phyloP scores from a whole-genome alignment of 2,113 vertebrate species.

The Urocynchramus pylzowi region DNA sequence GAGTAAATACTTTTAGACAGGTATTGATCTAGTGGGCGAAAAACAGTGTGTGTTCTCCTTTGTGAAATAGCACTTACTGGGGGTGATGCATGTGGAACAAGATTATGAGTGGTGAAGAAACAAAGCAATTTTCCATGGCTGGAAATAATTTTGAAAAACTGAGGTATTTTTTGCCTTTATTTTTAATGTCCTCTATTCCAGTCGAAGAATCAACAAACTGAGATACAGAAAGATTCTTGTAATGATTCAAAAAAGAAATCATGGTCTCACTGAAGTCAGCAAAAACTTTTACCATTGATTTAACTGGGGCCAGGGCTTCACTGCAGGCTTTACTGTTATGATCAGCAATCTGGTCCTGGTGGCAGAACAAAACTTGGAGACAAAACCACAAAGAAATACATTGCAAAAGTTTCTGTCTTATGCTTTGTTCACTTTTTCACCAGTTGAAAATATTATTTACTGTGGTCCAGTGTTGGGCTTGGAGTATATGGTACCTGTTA shows the following conservation, averaged over 20 bases:
- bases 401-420: not conserved
- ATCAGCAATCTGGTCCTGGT: not conserved
- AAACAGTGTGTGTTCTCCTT: not conserved
- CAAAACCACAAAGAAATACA: not conserved
- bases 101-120: not conserved
- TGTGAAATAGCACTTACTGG: slow-evolving; percentile 37
- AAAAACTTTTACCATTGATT: not conserved
- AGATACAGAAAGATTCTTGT: not conserved
- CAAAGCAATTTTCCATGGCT: not conserved
- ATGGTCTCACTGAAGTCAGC: not conserved
- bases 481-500: not conserved
- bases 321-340: not conserved
- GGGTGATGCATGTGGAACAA: not conserved
- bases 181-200: not conserved
- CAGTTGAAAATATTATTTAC: not conserved
- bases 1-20: slow-evolving; percentile 60
- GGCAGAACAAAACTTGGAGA: not conserved
- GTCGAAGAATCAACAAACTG: not conserved
- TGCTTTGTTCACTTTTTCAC: not conserved
- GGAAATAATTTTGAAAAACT: not conserved
- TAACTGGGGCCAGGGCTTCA: not conserved
- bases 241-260: not conserved
- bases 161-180: not conserved
- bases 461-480: not conserved
- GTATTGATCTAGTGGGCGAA: slow-evolving; percentile 40